Base-by-base conservation (phyloP, 2,888 invertebrate genomes). In the Calephelis perditalis region DNA sequence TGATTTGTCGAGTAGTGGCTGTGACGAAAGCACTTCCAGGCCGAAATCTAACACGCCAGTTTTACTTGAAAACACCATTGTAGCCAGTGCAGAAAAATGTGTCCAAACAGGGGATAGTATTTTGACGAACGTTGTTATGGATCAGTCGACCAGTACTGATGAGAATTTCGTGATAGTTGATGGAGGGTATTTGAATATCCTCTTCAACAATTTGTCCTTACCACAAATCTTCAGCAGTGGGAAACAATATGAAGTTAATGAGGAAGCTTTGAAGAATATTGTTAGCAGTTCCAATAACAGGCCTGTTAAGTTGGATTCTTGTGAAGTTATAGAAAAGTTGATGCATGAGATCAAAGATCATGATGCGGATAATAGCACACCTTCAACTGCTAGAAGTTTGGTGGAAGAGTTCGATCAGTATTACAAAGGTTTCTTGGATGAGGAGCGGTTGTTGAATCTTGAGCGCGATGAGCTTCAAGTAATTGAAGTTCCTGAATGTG, bases 201-300 rank as follows among this genome's bases (percentile, higher is more conserved):
- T 90, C 2, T 89, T 90, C 66, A 81, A 82, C 10, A 85, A 86
- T 66, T 66, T 88, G 36, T 74, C 79, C 0, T 66, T 85, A 37
- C 88, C 90, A 3, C 79, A 84, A 66, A 90, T 90, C 56, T 90
- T 90, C 63, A 87, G 84, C 65, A 73, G 71, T 46, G 82, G 81
- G 5, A 90, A 85, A 68, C 82, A 85, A 60, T 90, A 90, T 64
- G 90, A 90, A 69, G 88, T 90, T 1, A 87, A 90, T 64, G 85
- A 87, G 63, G 84, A 85, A 65, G 90, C 86, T 0, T 72, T 90
- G 10, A 82, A 73, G 59, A 84, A 81, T 64, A 84, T 89, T 55
- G 78, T 89, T 2, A 73, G 77, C 61, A 80, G 84, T 5, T 73
- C 81, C 0, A 86, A 82, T 63, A 70, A 67, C 15, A 72, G 75